Conservation (phyloP, 2,888 invertebrate genomes). For the Temnothorax rugatulus region DNA sequence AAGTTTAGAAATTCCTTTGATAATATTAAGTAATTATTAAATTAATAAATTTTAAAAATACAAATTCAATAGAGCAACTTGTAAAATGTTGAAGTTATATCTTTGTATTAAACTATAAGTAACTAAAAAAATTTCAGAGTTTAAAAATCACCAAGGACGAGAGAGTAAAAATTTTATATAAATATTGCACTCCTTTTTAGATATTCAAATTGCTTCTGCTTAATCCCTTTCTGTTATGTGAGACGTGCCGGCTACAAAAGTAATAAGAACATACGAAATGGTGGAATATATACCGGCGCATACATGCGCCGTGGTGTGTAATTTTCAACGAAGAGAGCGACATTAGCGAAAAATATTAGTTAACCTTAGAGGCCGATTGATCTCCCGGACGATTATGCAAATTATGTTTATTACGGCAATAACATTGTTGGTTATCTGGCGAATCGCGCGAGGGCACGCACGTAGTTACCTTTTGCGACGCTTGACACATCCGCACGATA, state of each 20-base stretch:
- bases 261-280: background rate
- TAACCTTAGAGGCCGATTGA: constrained; percentile 31
- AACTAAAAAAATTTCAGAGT: background rate
- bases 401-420: constrained; percentile 28
- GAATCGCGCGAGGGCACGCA: constrained; percentile 31
- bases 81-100: background rate
- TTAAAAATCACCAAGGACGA: background rate
- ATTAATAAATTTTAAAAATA: background rate
- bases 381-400: constrained; percentile 33
- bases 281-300: background rate
- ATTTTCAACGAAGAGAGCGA: constrained; percentile 31
- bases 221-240: background rate
- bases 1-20: background rate
- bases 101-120: background rate
- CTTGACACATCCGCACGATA: constrained; percentile 60
- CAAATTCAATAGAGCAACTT: background rate
- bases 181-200: background rate
- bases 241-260: background rate
- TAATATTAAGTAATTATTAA: background rate
- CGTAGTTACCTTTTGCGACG: constrained; percentile 32
- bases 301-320: constrained; percentile 22
- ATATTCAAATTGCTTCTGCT: background rate
- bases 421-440: constrained; percentile 42
- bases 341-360: constrained; percentile 43
- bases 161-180: background rate